Conservation (phyloP, 2,113 vertebrate species). For the Leptobrachium leishanense region DNA sequence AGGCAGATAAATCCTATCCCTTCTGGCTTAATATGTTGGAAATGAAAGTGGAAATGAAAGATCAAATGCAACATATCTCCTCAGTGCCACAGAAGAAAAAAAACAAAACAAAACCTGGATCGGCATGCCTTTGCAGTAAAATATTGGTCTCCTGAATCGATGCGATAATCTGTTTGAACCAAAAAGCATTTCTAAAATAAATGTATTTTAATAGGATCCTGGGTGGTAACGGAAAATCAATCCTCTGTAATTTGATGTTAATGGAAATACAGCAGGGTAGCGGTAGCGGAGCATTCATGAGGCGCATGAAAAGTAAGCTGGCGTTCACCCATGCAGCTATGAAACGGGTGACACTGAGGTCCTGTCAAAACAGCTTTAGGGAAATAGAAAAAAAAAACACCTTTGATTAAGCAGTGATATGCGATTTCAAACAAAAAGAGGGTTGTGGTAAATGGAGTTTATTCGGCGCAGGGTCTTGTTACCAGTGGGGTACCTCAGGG, state of each 20-base stretch:
- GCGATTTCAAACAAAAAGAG: too few species aligned
- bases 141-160: conserved; percentile 1
- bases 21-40: conserved; percentile 26
- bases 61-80: conserved; percentile 18
- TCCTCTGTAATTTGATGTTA: conserved; percentile 13
- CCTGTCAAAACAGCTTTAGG: neutral
- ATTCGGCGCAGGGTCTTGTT: too few species aligned
- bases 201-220: conserved; percentile 23
- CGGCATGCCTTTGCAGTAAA: neutral
- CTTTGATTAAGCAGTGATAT: too few species aligned
- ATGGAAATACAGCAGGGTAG: conserved; percentile 7
- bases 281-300: neutral
- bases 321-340: neutral
- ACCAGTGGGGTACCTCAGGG: too few species aligned
- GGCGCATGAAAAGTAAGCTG: neutral
- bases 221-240: conserved; percentile 24
- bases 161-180: conserved; percentile 17
- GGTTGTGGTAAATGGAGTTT: too few species aligned
- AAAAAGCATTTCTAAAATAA: conserved; percentile 11
- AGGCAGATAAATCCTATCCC: conserved; percentile 38
- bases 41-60: conserved; percentile 22
- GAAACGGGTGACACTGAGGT: neutral
- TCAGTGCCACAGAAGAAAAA: conserved; percentile 19
- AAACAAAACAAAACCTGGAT: conserved; percentile 12
- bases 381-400: neutral